phyloP scores from a whole-genome alignment of 30 jellyfish, hydroid and myxozoan species.

The Hydractinia symbiolongicarpus region DNA sequence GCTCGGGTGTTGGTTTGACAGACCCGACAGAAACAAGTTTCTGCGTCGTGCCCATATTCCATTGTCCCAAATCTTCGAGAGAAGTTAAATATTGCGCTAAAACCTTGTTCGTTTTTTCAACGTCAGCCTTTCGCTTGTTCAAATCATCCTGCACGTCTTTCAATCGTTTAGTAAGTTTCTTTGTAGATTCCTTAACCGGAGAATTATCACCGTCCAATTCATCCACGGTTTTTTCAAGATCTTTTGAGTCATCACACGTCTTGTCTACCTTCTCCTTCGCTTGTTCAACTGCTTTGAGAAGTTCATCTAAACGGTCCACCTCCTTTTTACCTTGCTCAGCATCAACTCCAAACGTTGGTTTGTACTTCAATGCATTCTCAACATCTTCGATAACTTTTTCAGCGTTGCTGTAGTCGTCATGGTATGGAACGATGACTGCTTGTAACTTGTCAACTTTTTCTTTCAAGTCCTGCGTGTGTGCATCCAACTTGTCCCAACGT shows the following conservation, averaged over 20 bases:
- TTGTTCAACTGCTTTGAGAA: constrained; percentile 19
- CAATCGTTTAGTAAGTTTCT: constrained; percentile 38
- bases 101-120: constrained; percentile 59
- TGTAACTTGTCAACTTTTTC: constrained; percentile 24
- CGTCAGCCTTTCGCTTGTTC: constrained; percentile 36
- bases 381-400: constrained; percentile 38
- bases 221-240: constrained; percentile 34
- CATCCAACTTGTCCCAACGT: constrained; percentile 37
- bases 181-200: constrained; percentile 34
- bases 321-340: constrained; percentile 51
- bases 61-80: constrained; percentile 45
- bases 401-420: constrained; percentile 37
- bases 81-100: constrained; percentile 40
- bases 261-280: constrained; percentile 35
- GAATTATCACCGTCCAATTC: constrained; percentile 55
- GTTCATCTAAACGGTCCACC: constrained; percentile 39
- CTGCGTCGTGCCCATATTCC: constrained; percentile 33
- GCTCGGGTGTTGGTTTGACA: constrained; percentile 50
- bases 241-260: constrained; percentile 19
- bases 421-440: constrained; percentile 17
- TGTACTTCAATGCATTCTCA: constrained; percentile 36
- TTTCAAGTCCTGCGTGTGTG: constrained; percentile 21
- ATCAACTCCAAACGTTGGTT: constrained; percentile 55
- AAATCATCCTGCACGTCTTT: constrained; percentile 51
- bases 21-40: constrained; percentile 49